Percentiles rank a stretch among this genome's conserved stretches.
Conservation (phyloP, 1,140 invertebrate genomes). For the Drosophila repletoides region DNA sequence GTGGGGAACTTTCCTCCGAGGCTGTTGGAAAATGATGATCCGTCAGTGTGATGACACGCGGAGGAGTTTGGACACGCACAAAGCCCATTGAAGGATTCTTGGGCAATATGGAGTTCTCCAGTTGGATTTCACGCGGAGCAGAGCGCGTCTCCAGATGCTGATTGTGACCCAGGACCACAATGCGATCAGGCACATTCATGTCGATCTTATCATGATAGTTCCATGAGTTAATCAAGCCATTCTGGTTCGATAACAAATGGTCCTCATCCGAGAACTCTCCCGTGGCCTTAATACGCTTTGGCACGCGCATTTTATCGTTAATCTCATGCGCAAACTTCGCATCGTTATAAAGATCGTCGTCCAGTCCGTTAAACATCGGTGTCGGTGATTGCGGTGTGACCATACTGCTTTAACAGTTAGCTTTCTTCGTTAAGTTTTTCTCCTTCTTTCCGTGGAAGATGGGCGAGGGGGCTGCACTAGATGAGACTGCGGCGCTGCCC, state of each 20-base stretch:
- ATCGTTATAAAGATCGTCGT: slow-evolving; percentile 87
- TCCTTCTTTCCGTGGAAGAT: not conserved
- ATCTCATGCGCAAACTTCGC: slow-evolving; percentile 89
- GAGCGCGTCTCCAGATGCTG: slow-evolving; percentile 91
- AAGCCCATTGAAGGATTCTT: slow-evolving; percentile 86
- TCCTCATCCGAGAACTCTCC: slow-evolving; percentile 87
- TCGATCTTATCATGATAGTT: slow-evolving; percentile 89
- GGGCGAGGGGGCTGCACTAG: not conserved
- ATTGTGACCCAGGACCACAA: slow-evolving; percentile 92
- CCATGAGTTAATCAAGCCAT: slow-evolving; percentile 85
- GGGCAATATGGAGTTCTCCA: slow-evolving; percentile 91
- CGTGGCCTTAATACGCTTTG: slow-evolving; percentile 89
- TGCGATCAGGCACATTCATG: slow-evolving; percentile 95
- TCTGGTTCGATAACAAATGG: slow-evolving; percentile 83
- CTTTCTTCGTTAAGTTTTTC: not conserved
- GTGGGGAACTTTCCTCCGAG: slow-evolving; percentile 84
- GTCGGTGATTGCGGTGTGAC: slow-evolving; percentile 85
- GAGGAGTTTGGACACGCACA: slow-evolving; percentile 90
- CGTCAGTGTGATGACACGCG: slow-evolving; percentile 90
- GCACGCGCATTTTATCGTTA: slow-evolving; percentile 90
- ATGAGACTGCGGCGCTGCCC: slow-evolving; percentile 7
- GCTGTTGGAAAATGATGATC: slow-evolving; percentile 90
- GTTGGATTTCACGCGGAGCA: slow-evolving; percentile 90
- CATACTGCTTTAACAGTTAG: slow-evolving; percentile 77
- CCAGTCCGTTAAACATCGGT: slow-evolving; percentile 84